Evolutionary conservation across 2,888 invertebrate species (phyloP), one percentile per base, ranked within the genome.

Genomic region (Ariolimax columbianus): DNA sequence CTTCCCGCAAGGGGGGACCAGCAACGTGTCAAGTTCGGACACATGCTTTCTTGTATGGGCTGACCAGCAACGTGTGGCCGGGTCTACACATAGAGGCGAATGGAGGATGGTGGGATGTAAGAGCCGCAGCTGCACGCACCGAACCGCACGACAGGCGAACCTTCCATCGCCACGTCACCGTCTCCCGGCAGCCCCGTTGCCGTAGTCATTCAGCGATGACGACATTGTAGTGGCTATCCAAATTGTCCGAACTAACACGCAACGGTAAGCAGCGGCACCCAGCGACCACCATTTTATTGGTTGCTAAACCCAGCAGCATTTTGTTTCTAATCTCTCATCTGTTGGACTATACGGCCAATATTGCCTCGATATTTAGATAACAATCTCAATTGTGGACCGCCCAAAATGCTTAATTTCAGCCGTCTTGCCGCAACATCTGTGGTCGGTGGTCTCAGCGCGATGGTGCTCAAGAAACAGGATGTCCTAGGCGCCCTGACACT

Each of bases 211-310:
- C 77, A 78, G 70, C 30, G 33, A 63, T 72, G 84, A 84, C 84
- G 84, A 79, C 84, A 84, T 55, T 40, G 26, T 78, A 83, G 83
- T 78, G 75, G 83, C 68, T 66, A 66, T 55, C 70, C 83, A 72
- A 70, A 51, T 77, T 78, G 78, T 83, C 70, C 72, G 77, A 51
- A 84, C 79, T 73, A 84, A 59, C 79, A 68, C 33, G 79, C 79
- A 84, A 79, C 63, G 79, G 79, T 84, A 84, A 84, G 73, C 84
- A 80, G 73, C 79, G 70, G 84, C 73, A 63, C 72, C 3, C 33
- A 51, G 79, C 73, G 84, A 84, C 84, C 78, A 84, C 72, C 72
- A 84, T 83, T 78, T 84, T 84, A 47, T 79, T 70, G 73, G 79
- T 79, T 84, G 79, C 84, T 73, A 55, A 55, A 59, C 68, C 33